Conservation (phyloP, 2,113 vertebrate genomes). For the Coptodon bakossiorum region DNA sequence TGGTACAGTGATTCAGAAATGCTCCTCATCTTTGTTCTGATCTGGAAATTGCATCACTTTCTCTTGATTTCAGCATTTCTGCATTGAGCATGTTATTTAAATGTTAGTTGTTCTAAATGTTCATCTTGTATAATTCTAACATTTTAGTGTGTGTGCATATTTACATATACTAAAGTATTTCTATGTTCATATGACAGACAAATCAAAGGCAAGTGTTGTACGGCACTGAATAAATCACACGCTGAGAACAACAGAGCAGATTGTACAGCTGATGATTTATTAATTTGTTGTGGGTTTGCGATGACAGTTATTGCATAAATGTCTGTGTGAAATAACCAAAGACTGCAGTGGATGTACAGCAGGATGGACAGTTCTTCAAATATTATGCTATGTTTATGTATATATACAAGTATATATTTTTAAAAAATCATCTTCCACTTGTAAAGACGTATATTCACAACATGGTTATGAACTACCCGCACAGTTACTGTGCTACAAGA, state of each 20-base stretch:
- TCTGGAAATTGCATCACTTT: neutral
- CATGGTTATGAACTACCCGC: neutral
- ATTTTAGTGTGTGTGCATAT: neutral
- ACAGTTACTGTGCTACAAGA: neutral
- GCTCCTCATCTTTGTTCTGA: neutral
- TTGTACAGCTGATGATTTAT: constrained; percentile 5
- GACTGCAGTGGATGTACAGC: neutral
- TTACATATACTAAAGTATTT: neutral
- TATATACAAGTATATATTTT: neutral
- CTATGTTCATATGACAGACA: neutral
- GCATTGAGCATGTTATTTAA: neutral
- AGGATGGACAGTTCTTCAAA: neutral
- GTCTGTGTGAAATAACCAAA: neutral
- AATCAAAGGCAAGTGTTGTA: neutral
- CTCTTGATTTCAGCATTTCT: neutral
- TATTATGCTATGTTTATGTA: neutral
- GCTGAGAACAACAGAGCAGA: neutral
- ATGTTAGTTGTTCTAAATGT: neutral
- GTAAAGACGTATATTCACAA: neutral
- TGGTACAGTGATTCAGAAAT: neutral
- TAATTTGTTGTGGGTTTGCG: neutral
- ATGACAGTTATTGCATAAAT: neutral
- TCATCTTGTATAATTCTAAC: neutral
- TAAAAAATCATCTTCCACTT: neutral
- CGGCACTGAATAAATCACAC: neutral